A percentile compares a stretch with the other conserved stretches of the same genome.
phyloP scores from a whole-genome alignment of 2,888 invertebrate genomes.

The Ormyrus nitidulus region DNA sequence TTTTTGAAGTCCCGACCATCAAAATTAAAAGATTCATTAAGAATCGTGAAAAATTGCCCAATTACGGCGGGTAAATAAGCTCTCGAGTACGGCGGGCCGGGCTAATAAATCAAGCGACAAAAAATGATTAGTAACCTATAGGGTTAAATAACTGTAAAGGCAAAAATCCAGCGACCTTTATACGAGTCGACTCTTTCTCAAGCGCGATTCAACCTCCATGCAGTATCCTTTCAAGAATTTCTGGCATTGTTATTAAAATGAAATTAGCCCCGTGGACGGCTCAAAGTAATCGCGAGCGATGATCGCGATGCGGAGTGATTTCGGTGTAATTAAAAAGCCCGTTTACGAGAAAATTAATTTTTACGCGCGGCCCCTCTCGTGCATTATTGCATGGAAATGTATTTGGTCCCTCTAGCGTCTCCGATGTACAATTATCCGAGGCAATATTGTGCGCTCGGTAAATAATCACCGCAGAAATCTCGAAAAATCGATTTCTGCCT shows the following conservation, averaged over 20 bases:
- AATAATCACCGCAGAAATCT: slow-evolving; percentile 29
- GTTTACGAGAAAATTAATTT: slow-evolving; percentile 38
- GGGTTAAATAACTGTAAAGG: too few relatives aligned
- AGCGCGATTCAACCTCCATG: neutral
- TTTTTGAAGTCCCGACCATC: too few relatives aligned
- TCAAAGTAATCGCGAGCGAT: neutral
- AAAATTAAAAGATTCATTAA: too few relatives aligned
- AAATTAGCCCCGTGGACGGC: slow-evolving; percentile 12
- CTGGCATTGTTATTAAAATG: slow-evolving; percentile 17
- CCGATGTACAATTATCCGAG: neutral
- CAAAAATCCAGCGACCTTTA: too few relatives aligned
- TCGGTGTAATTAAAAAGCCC: slow-evolving; percentile 44
- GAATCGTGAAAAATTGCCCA: too few relatives aligned
- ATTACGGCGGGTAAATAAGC: too few relatives aligned
- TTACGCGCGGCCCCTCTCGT: neutral
- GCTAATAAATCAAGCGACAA: too few relatives aligned
- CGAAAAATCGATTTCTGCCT: slow-evolving; percentile 40
- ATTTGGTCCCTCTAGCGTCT: slow-evolving; percentile 1
- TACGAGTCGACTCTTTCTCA: neutral
- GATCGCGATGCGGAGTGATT: slow-evolving; percentile 1
- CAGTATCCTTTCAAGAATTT: too few relatives aligned
- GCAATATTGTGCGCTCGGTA: neutral
- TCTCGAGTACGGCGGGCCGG: too few relatives aligned
- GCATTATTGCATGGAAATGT: slow-evolving; percentile 24
- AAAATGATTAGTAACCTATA: too few relatives aligned